Conservation (phyloP, 2,113 vertebrate species). For the Gymnorhina tibicen region DNA sequence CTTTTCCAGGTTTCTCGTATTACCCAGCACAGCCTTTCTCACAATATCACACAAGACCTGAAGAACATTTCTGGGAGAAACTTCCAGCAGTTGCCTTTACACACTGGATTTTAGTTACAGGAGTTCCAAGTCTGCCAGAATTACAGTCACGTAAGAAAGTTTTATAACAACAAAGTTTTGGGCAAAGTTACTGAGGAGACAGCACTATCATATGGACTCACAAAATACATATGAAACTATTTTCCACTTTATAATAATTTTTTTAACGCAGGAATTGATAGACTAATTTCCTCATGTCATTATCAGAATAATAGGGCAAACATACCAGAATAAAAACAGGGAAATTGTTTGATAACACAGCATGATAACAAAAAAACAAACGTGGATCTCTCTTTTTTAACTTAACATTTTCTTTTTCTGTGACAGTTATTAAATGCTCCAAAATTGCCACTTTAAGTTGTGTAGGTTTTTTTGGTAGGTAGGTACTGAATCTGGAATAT, state of each 20-base stretch:
- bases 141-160: not conserved
- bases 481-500: not conserved
- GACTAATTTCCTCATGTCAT: not conserved
- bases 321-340: not conserved
- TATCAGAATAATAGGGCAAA: not conserved
- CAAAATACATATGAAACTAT: not conserved
- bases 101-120: not conserved
- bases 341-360: not conserved
- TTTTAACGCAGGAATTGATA: not conserved
- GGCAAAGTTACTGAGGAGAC: not conserved
- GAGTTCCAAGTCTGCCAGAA: not conserved
- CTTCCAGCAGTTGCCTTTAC: not conserved
- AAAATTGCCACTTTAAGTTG: not conserved
- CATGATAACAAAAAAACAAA: not conserved
- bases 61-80: not conserved
- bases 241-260: not conserved
- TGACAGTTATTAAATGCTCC: not conserved
- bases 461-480: not conserved
- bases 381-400: not conserved
- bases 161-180: not conserved
- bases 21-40: not conserved
- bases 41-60: not conserved
- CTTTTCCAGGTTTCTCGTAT: not conserved
- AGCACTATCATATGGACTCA: not conserved
- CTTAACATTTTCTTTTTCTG: not conserved